phyloP scores from a whole-genome alignment of 2,888 invertebrate genomes.

The Alsophila aescularia region DNA sequence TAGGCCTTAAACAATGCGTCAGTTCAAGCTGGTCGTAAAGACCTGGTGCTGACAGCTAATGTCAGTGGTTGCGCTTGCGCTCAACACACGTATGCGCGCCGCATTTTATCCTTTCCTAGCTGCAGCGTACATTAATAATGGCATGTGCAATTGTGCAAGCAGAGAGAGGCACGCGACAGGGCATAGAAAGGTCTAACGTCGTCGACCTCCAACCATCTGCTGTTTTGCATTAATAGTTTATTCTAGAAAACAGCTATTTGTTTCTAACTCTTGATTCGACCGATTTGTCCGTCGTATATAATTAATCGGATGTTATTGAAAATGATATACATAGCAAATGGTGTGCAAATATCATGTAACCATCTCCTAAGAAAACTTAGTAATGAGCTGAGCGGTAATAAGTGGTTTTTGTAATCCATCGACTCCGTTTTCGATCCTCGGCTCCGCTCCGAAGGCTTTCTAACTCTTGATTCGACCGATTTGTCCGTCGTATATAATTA shows the following conservation, averaged over 20 bases:
- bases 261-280: neutral
- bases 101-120: slow-evolving; percentile 19
- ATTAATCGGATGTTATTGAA: too few relatives aligned
- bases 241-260: slow-evolving; percentile 24
- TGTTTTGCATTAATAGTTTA: slow-evolving; percentile 44
- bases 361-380: too few relatives aligned
- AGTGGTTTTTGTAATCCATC: too few relatives aligned
- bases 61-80: slow-evolving; percentile 35
- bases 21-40: slow-evolving; percentile 44
- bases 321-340: too few relatives aligned
- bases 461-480: neutral
- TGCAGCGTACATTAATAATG: slow-evolving; percentile 50
- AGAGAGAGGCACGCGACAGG: slow-evolving; percentile 71
- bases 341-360: too few relatives aligned
- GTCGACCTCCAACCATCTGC: slow-evolving; percentile 73
- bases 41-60: slow-evolving; percentile 53
- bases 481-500: too few relatives aligned
- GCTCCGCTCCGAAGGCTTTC: too few relatives aligned
- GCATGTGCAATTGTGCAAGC: slow-evolving; percentile 53
- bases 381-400: too few relatives aligned
- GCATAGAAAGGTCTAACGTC: slow-evolving; percentile 77
- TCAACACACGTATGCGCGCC: slow-evolving; percentile 4
- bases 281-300: too few relatives aligned
- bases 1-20: slow-evolving; percentile 36
- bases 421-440: too few relatives aligned